Evolutionary conservation across 2,113 vertebrate genomes (phyloP), one percentile per base, ranked within the genome.

Genomic region (Eptesicus fuscus): DNA sequence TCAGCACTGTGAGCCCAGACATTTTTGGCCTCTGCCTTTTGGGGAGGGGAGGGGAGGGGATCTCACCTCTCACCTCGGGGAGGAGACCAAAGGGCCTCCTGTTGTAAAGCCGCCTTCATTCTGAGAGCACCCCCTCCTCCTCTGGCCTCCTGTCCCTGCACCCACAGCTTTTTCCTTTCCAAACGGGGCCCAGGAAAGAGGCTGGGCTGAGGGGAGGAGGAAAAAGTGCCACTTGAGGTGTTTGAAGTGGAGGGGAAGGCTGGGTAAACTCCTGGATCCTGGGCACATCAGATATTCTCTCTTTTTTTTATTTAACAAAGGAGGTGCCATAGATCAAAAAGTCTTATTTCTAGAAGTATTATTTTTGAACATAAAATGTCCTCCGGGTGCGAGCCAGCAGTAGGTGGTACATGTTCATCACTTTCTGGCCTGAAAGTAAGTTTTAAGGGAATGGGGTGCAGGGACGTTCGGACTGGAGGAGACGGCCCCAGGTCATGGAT

Each of bases 61-160:
- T 92, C 96, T 93, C n/a, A n/a, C n/a, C 91, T 96, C 90, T 91
- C 88, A 71, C 96, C 90, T 93, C 94, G 93, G 91, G 96, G 96
- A 93, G 96, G 90, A 94, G 95, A 95, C 93, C 97, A 97, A 96
- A 97, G 96, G 95, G 71, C 85, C 95, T 97, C 95, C 95, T 96
- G 97, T 96, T 96, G 96, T 97, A 97, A 97, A 97, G 95, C 93
- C 95, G 32, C 65, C 94, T 97, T 96, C 92, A 88, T 97, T 95
- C 95, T 92, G 51, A 18, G 18, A 74, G 88, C 13, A 35, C 80
- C 89, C 91, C 93, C 79, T 85, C 88, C 44, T 88, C 95, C 93
- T 95, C 92, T 85, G 28, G 76, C 88, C 91, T 94, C 85, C 28
- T 87, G 92, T 92, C 92, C 89, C 69, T 96, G 87, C 80, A 44